Conservation (phyloP, 2,797 vertebrate genomes). For the Odontamblyopus lacepedii region DNA sequence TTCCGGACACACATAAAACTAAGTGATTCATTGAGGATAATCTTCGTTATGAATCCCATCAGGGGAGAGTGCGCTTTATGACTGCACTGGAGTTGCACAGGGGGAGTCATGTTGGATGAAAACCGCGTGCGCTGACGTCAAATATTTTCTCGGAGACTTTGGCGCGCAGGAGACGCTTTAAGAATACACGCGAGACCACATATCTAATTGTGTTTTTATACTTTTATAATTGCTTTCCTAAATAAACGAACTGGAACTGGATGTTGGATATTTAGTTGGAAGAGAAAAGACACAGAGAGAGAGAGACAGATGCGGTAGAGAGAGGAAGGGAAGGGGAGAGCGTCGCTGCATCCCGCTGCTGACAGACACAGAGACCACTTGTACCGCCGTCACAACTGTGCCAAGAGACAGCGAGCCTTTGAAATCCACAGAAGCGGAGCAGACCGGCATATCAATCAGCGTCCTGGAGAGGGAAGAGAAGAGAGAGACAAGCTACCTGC, state of each 20-base stretch:
- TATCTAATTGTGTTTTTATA: conserved; percentile 34
- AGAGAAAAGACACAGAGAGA: background rate
- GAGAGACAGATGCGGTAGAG: background rate
- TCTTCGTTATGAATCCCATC: conserved; percentile 1
- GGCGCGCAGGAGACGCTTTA: conserved; percentile 18
- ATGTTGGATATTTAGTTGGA: conserved; percentile 31
- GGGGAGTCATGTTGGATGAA: conserved; percentile 22
- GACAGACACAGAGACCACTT: conserved; percentile 76
- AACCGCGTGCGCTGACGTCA: conserved; percentile 56
- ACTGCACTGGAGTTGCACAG: conserved; percentile 25
- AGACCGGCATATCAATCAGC: conserved; percentile 81
- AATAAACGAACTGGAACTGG: conserved; percentile 30
- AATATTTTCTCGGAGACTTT: conserved; percentile 55
- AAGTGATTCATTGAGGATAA: conserved; percentile 44
- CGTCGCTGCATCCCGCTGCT: conserved; percentile 47
- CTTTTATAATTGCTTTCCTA: conserved; percentile 41
- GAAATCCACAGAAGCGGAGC: conserved; percentile 74
- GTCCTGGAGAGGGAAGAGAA: conserved; percentile 50
- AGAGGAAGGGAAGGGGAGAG: conserved; percentile 19
- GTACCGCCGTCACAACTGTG: conserved; percentile 70
- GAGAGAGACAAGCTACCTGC: conserved; percentile 32
- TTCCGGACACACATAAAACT: conserved; percentile 39
- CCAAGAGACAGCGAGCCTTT: conserved; percentile 80
- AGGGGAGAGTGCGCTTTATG: conserved; percentile 19
- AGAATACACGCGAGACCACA: background rate